Base-by-base conservation (phyloP, 1,140 invertebrate species). In the Coptotermes formosanus region DNA sequence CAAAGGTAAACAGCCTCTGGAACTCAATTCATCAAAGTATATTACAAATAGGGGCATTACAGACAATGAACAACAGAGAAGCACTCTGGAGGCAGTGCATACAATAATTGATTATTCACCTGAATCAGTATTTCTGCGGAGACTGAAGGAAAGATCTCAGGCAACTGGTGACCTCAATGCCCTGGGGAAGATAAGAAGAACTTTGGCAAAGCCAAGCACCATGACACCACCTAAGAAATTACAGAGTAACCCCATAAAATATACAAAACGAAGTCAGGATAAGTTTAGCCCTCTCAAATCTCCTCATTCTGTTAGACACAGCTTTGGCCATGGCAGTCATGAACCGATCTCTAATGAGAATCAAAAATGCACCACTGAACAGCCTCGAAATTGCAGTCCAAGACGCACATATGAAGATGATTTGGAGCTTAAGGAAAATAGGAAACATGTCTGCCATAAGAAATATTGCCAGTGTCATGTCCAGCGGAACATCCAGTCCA, bases 91-190 rank as follows among this genome's bases (percentile, higher is more conserved):
- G n/a, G 25, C 64, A 75, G 25, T 25, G 30, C 64, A 75, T 75
- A 25, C 25, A 75, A 75, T 75, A 9, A 75, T 75, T 75, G n/a
- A 84, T 84, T 84, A 84, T 30, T 84, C 83, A 30, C 83, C 83
- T 30, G 12, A 84, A 84, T 84, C 83, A 25, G 19, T 84, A 32
- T 84, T 84, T 84, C 45, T 84, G 0, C 48, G 32, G 52, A 45
- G 48, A 19, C 16, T 84, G 83, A 84, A 84, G 30, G 14, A 84
- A 30, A 48, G 83, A 59, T 52, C 30, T 59, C 44, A 25, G 30
- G 64, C 25, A 4, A n/a, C 30, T 75, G 64, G 64, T 75, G 64
- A 75, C n/a, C 25, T 75, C 0, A 30, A 30, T 75, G 64, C 64
- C 14, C 64, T n/a, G 30, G 64, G 7, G n/a, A 75, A 75, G 25